Evolutionary conservation across 2,113 vertebrate species (phyloP).

Genomic region (Ciconia maguari): DNA sequence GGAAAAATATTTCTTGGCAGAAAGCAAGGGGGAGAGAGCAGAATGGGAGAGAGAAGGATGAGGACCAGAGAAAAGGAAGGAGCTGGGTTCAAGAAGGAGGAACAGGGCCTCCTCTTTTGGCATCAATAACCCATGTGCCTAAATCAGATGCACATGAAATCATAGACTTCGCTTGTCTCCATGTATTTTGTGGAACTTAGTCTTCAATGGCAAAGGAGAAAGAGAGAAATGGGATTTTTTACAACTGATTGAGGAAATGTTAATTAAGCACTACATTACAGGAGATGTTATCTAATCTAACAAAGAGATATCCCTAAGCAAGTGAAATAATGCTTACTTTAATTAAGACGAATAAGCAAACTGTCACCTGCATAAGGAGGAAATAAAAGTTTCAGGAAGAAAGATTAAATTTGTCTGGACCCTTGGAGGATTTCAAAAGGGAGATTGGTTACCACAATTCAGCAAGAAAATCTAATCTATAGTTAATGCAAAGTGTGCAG

Average conservation of each 20-base stretch:
- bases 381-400: slow-evolving; percentile 10
- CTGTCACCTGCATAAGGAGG: background rate
- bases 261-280: background rate
- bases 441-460: background rate
- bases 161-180: background rate
- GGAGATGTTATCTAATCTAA: background rate
- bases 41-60: background rate
- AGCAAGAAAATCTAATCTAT: background rate
- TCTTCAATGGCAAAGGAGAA: background rate
- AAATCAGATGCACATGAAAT: background rate
- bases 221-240: background rate
- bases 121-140: background rate
- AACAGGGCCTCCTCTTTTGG: background rate
- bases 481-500: background rate
- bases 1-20: background rate
- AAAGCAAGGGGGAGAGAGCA: background rate
- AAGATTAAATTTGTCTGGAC: background rate
- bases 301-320: background rate
- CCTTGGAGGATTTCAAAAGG: background rate
- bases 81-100: background rate
- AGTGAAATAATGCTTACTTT: slow-evolving; percentile 2
- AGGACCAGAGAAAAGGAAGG: background rate
- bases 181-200: background rate
- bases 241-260: background rate
- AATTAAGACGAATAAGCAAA: slow-evolving; percentile 21